Conservation (phyloP, 2,888 invertebrate genomes). For the Dermolepida albohirtum region DNA sequence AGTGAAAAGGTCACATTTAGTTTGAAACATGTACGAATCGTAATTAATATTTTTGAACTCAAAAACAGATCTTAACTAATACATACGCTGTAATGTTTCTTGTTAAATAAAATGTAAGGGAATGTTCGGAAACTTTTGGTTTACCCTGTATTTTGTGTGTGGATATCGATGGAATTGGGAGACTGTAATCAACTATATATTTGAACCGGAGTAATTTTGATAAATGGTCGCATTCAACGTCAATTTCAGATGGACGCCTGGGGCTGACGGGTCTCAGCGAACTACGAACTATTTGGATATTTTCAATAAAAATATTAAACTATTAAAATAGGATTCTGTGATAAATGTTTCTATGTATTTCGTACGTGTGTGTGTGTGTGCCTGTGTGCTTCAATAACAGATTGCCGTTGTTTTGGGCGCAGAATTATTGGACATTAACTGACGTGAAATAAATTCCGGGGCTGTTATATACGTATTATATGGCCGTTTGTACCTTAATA, state of each 20-base stretch:
- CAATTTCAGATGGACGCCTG: constrained; percentile 56
- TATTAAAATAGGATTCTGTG: constrained; percentile 33
- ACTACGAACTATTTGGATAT: constrained; percentile 41
- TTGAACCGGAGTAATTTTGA: constrained; percentile 56
- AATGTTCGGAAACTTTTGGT: no score
- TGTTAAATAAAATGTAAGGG: no score
- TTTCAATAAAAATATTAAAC: constrained; percentile 36
- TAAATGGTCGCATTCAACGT: constrained; percentile 56
- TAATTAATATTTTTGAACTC: no score
- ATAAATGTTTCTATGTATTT: constrained; percentile 15
- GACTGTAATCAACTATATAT: constrained; percentile 43
- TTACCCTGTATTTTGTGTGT: no score
- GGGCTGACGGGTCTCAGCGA: constrained; percentile 33
- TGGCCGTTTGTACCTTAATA: background rate
- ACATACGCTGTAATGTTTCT: no score
- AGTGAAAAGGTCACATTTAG: no score
- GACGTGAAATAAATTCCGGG: constrained; percentile 27
- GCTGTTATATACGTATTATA: no score
- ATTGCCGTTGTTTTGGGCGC: constrained; percentile 6
- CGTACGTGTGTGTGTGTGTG: constrained; percentile 3
- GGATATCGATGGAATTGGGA: constrained; percentile 1
- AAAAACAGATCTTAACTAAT: no score
- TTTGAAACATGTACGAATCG: no score
- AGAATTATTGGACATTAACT: constrained; percentile 27
- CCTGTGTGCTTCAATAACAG: constrained; percentile 13